phyloP scores from a whole-genome alignment of 2,888 invertebrate genomes.

The Lasioglossum villosulum region DNA sequence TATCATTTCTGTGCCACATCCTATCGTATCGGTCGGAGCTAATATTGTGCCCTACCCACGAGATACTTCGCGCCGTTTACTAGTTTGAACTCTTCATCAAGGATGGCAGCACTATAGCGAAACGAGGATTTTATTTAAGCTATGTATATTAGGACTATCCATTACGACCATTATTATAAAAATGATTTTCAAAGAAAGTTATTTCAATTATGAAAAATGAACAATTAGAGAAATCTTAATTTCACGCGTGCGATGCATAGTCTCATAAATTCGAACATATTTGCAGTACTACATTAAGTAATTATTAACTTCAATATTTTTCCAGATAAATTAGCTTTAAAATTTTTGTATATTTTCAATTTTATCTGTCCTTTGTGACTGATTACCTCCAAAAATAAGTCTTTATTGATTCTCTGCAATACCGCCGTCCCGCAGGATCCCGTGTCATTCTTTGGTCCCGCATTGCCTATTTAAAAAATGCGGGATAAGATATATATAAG shows the following conservation, averaged over 20 bases:
- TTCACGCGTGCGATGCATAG: background rate
- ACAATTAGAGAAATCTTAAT: background rate
- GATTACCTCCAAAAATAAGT: no score
- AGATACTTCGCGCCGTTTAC: background rate
- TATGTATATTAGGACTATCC: background rate
- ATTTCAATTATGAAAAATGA: background rate
- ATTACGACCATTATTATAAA: background rate
- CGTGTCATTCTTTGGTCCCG: no score
- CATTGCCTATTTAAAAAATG: no score
- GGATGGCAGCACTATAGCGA: background rate
- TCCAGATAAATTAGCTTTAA: background rate
- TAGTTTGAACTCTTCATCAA: background rate
- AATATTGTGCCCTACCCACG: no score
- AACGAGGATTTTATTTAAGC: background rate
- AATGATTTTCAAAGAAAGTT: background rate
- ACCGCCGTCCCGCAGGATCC: no score
- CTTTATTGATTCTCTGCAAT: background rate
- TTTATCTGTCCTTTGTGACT: background rate
- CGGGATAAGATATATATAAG: no score
- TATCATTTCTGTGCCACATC: no score
- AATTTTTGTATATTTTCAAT: background rate
- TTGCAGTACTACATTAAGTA: background rate
- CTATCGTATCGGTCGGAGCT: no score
- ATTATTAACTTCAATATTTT: background rate
- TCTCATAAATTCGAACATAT: background rate